phyloP scores from a whole-genome alignment of 2,113 vertebrate species.

The Callipepla californica region DNA sequence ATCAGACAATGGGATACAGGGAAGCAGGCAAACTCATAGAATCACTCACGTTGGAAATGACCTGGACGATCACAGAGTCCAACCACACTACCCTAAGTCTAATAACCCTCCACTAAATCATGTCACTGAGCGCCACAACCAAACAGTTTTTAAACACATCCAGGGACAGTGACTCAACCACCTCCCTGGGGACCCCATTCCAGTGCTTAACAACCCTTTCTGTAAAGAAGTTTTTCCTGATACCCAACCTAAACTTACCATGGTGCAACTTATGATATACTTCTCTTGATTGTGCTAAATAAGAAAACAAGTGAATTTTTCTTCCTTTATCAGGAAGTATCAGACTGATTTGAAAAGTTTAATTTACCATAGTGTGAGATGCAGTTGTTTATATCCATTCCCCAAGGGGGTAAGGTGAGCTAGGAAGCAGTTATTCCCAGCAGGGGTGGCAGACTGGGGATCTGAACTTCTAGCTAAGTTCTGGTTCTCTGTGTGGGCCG shows the following conservation, averaged over 20 bases:
- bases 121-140: no score
- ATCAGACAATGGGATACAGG: fast-evolving
- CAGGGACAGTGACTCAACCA: no score
- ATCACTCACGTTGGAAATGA: no score
- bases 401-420: not conserved
- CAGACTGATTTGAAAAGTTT: not conserved
- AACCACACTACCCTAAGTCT: no score
- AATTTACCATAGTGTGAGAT: not conserved
- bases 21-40: not conserved
- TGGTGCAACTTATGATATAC: not conserved
- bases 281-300: not conserved
- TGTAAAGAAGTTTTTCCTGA: no score
- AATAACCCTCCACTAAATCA: no score
- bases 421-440: not conserved
- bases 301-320: not conserved
- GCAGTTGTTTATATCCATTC: not conserved
- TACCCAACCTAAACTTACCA: no score
- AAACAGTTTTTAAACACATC: no score
- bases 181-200: no score
- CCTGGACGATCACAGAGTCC: no score
- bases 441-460: not conserved
- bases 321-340: not conserved
- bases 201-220: no score
- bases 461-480: not conserved
- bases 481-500: not conserved